phyloP scores from a whole-genome alignment of 2,888 invertebrate genomes.

The Ornithoptera alexandrae region DNA sequence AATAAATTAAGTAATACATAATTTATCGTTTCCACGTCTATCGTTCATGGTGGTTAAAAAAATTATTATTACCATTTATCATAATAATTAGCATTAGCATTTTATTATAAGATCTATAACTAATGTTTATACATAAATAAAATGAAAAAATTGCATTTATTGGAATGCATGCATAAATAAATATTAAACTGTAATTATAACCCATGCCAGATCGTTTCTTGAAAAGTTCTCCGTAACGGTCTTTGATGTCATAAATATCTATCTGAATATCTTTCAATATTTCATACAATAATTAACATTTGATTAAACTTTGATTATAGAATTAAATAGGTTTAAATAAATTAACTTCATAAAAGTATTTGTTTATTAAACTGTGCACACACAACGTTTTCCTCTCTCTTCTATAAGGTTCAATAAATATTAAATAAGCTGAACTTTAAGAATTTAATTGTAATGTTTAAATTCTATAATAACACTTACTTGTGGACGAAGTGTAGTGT shows the following conservation, averaged over 20 bases:
- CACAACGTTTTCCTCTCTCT: no score
- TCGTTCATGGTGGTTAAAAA: neutral
- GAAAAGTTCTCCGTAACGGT: neutral
- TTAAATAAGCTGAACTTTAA: no score
- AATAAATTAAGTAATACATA: neutral
- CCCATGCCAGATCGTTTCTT: neutral
- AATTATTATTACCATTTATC: neutral
- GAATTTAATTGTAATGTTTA: no score
- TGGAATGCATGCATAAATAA: neutral
- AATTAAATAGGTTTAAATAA: no score
- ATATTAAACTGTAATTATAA: neutral
- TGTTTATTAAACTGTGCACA: no score
- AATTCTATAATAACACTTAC: conserved; percentile 42
- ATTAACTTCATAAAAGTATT: no score
- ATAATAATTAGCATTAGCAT: neutral
- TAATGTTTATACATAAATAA: no score
- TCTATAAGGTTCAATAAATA: no score
- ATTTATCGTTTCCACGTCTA: neutral
- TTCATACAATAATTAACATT: no score
- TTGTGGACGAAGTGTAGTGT: conserved; percentile 74
- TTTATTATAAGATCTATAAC: neutral
- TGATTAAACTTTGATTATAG: no score
- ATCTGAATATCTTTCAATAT: no score
- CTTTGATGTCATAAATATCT: no score
- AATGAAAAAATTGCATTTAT: neutral